These are phyloP conservation scores for Antedon mediterranea DNA, from an alignment of 53 echinoderm and acorn worm species.

Conservation along the genomic window DNA sequence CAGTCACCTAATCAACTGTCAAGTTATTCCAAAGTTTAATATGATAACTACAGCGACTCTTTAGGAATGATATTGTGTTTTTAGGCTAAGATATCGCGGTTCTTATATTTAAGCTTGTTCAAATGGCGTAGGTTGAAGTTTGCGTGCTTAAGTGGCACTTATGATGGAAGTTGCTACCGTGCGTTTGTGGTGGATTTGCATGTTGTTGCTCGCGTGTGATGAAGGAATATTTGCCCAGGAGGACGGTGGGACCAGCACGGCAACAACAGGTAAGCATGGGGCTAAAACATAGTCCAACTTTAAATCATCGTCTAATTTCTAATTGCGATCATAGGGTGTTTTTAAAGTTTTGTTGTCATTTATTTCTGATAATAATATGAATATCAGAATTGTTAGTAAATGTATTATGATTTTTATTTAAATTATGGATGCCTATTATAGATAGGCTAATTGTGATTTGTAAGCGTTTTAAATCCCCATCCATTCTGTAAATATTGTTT, in stretches of 20 bases:
- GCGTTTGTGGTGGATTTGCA: neutral
- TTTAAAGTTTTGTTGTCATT: no score
- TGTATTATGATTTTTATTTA: no score
- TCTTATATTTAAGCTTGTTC: neutral
- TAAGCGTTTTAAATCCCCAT: no score
- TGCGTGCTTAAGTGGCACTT: neutral
- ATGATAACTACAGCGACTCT: neutral
- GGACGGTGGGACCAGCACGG: neutral
- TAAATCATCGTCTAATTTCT: no score
- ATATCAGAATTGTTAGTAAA: no score
- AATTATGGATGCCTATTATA: no score
- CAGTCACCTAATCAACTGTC: neutral
- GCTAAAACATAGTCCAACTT: no score
- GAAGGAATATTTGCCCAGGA: neutral
- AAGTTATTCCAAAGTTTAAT: neutral
- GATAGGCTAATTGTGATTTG: no score
- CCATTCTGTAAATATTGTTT: no score
- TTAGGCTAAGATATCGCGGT: neutral
- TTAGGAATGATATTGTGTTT: neutral
- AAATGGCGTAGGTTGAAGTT: neutral
- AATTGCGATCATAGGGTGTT: no score
- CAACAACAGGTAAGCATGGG: no score
- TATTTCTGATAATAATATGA: no score
- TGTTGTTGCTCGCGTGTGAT: neutral
- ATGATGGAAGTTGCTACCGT: neutral